phyloP scores from a whole-genome alignment of 2,888 invertebrate genomes.

The Ectemnius lituratus region DNA sequence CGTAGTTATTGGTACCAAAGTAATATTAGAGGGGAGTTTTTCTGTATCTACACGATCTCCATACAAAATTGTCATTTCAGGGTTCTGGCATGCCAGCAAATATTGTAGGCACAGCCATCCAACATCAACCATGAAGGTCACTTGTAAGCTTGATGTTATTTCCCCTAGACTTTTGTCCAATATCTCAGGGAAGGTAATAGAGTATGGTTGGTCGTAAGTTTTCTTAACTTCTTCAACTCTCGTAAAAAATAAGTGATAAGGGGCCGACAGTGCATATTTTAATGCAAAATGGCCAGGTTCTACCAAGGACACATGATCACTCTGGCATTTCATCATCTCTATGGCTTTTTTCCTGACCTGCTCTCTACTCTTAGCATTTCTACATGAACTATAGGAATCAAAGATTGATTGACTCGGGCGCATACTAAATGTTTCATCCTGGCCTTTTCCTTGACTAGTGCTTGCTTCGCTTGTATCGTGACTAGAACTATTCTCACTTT shows the following conservation, averaged over 20 bases:
- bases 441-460: not conserved
- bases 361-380: slow-evolving; percentile 40
- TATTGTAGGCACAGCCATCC: slow-evolving; percentile 94
- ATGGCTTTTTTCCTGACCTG: slow-evolving; percentile 62
- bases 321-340: slow-evolving; percentile 70
- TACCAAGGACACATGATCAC: slow-evolving; percentile 80
- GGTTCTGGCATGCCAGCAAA: slow-evolving; percentile 86
- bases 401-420: slow-evolving; percentile 37
- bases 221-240: slow-evolving; percentile 83
- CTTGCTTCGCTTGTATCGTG: slow-evolving; percentile 1
- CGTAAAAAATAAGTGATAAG: slow-evolving; percentile 87
- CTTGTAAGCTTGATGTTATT: slow-evolving; percentile 87
- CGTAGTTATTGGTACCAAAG: slow-evolving; percentile 60
- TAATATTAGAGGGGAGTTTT: slow-evolving; percentile 63
- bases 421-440: no score
- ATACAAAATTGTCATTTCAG: slow-evolving; percentile 67
- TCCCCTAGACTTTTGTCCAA: slow-evolving; percentile 88
- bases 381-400: slow-evolving; percentile 40
- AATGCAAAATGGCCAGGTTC: slow-evolving; percentile 82
- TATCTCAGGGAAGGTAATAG: slow-evolving; percentile 88
- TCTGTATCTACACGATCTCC: slow-evolving; percentile 60
- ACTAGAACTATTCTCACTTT: not conserved
- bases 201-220: slow-evolving; percentile 83
- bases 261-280: slow-evolving; percentile 82
- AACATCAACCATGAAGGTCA: slow-evolving; percentile 95